Evolutionary conservation across 2,888 invertebrate genomes (phyloP).

Genomic region (Baccha elongata): DNA sequence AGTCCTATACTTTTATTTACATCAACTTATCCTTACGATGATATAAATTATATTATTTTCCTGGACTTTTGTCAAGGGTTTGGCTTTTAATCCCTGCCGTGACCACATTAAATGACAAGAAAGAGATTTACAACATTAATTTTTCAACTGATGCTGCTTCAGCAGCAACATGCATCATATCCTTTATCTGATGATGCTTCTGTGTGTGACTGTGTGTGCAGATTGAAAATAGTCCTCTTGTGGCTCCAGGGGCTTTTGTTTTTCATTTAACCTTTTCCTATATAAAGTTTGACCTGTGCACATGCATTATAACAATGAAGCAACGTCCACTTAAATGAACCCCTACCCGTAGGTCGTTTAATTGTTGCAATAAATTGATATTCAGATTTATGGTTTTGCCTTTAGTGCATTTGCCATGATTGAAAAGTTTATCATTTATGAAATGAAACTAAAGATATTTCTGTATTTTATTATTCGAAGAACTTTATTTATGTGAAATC

Average conservation of each 20-base stretch:
- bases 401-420: slow-evolving; percentile 38
- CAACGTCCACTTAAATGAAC: neutral
- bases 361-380: slow-evolving; percentile 53
- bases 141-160: slow-evolving; percentile 15
- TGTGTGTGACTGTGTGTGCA: neutral
- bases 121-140: slow-evolving; percentile 46
- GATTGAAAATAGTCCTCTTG: neutral
- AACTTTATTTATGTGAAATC: no score
- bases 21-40: neutral
- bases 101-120: slow-evolving; percentile 16
- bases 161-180: slow-evolving; percentile 19
- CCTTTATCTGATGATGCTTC: neutral
- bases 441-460: no score
- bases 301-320: neutral
- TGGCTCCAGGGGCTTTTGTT: neutral
- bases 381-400: slow-evolving; percentile 48
- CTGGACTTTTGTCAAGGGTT: slow-evolving; percentile 18
- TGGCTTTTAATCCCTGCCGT: slow-evolving; percentile 11
- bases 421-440: slow-evolving; percentile 50
- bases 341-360: slow-evolving; percentile 15
- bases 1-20: neutral
- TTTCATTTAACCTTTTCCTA: neutral
- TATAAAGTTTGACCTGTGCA: neutral
- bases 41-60: slow-evolving; percentile 15
- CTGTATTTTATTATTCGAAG: no score